Evolutionary conservation across 2,888 invertebrate species (phyloP).

Genomic region (Polyommatus iphigenia): DNA sequence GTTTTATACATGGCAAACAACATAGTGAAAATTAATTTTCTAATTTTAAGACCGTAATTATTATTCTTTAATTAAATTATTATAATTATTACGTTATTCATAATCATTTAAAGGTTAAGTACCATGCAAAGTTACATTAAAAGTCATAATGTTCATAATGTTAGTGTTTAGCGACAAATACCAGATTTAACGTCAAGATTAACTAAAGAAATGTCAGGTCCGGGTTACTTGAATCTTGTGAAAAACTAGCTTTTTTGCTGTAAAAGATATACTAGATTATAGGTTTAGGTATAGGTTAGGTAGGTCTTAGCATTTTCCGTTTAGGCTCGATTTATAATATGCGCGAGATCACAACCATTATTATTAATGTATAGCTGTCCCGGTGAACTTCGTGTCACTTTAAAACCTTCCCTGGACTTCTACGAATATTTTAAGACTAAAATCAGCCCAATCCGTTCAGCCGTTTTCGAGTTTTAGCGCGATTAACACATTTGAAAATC

Average conservation of each 20-base stretch:
- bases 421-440: too few relatives aligned
- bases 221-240: slow-evolving; percentile 12
- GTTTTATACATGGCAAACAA: not conserved
- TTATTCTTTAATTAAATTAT: not conserved
- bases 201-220: slow-evolving; percentile 6
- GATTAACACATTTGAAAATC: too few relatives aligned
- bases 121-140: not conserved
- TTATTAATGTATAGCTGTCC: too few relatives aligned
- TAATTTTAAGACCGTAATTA: slow-evolving; percentile 33
- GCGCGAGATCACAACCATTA: too few relatives aligned
- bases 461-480: too few relatives aligned
- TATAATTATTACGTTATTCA: not conserved
- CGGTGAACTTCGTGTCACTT: too few relatives aligned
- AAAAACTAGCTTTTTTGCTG: not conserved
- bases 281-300: not conserved
- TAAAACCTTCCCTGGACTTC: too few relatives aligned
- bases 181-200: slow-evolving; percentile 19
- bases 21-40: slow-evolving; percentile 2
- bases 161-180: slow-evolving; percentile 5
- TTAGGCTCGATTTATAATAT: too few relatives aligned
- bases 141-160: not conserved
- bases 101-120: slow-evolving; percentile 16
- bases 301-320: too few relatives aligned
- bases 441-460: too few relatives aligned
- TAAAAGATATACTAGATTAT: not conserved